A percentile compares a stretch with the other conserved stretches of the same genome.
Evolutionary conservation across 2,797 vertebrate genomes (phyloP).

Genomic region (Sarcoramphus papa): DNA sequence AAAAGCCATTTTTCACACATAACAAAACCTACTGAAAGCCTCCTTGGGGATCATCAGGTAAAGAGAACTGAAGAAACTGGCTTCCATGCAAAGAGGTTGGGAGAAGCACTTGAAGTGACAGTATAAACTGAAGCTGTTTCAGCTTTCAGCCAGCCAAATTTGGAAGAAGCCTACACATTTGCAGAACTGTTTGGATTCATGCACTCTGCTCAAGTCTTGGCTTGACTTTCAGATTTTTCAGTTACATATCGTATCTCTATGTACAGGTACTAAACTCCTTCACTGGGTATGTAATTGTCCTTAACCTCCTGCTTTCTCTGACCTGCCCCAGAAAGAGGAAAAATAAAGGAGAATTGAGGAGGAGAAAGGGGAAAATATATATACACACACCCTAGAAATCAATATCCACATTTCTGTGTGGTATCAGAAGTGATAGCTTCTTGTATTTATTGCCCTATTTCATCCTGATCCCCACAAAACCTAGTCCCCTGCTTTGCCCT

Average conservation of each 20-base stretch:
- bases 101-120: neutral
- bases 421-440: neutral
- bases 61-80: neutral
- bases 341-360: neutral
- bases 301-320: neutral
- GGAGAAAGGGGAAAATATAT: neutral
- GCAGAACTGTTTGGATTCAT: neutral
- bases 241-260: neutral
- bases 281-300: neutral
- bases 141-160: neutral
- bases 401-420: neutral
- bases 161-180: neutral
- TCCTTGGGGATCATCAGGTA: neutral
- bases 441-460: neutral
- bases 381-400: neutral
- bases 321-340: neutral
- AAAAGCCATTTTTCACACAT: neutral
- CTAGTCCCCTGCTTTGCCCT: neutral
- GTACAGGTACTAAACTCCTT: neutral
- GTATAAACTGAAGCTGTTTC: neutral
- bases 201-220: neutral
- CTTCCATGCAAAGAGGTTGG: neutral
- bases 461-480: neutral
- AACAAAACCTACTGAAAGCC: neutral
- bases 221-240: slow-evolving; percentile 1